Conservation (phyloP, 2,797 vertebrate species). For the Malacoraja senta region DNA sequence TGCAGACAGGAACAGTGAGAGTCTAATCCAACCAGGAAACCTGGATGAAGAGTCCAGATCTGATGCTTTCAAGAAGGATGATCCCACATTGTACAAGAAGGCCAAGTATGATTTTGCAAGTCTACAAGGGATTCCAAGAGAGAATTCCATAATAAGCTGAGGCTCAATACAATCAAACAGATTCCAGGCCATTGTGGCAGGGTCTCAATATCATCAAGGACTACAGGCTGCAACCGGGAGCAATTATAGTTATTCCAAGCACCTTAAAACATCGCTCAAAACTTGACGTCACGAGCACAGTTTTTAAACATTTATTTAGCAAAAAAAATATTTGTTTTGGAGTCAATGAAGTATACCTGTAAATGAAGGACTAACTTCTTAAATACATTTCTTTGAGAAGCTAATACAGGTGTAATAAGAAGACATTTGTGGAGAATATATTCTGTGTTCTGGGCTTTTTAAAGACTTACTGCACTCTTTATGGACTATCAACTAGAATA, state of each 20-base stretch:
- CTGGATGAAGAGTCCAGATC: no score
- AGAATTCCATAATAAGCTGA: no score
- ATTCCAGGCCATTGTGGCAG: no score
- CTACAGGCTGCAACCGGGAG: no score
- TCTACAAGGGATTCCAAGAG: no score
- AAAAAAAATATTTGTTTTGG: background rate
- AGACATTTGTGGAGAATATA: background rate
- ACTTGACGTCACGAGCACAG: background rate
- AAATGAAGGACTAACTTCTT: background rate
- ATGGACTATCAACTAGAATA: constrained; percentile 56
- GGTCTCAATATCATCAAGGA: no score
- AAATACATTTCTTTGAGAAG: background rate
- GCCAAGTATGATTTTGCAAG: no score
- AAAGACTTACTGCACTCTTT: constrained; percentile 69
- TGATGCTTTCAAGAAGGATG: no score
- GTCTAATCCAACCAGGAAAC: no score
- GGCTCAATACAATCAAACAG: no score
- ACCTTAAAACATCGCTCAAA: background rate
- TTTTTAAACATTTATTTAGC: background rate
- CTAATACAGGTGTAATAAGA: background rate
- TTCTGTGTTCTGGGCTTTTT: constrained; percentile 29
- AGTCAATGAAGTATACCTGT: background rate
- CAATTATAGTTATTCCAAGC: background rate
- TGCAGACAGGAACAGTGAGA: no score
- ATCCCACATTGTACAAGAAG: no score